phyloP scores from a whole-genome alignment of 2,113 vertebrate species.

The Cettia cetti region DNA sequence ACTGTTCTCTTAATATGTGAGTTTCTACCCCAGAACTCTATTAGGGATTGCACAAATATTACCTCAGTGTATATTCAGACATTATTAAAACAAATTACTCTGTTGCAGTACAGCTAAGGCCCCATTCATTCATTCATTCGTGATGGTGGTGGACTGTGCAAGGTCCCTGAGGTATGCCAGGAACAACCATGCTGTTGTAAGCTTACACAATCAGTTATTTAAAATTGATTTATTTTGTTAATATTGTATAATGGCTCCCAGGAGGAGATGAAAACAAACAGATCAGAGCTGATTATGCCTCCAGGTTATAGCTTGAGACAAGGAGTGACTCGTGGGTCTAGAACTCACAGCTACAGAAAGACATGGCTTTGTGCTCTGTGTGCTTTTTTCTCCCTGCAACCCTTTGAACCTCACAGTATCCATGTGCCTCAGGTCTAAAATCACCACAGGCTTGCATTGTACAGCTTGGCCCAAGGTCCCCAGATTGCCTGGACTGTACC shows the following conservation, averaged over 20 bases:
- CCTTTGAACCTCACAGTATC: not conserved
- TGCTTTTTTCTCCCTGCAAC: not conserved
- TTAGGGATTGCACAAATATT: constrained; percentile 59
- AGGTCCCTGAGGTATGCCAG: constrained; percentile 22
- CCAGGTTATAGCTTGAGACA: constrained; percentile 37
- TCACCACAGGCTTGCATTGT: not conserved
- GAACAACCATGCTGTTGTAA: constrained; percentile 70
- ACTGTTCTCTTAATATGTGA: constrained; percentile 23
- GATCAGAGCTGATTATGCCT: constrained; percentile 54
- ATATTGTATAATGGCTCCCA: constrained; percentile 58
- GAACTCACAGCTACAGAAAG: constrained; percentile 32
- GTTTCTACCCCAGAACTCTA: constrained; percentile 47
- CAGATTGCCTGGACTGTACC: not conserved
- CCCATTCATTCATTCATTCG: constrained; percentile 59
- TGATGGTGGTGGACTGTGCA: constrained; percentile 1
- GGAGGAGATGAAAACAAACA: constrained; percentile 65
- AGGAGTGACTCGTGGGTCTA: constrained; percentile 20
- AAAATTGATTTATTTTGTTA: constrained; percentile 72
- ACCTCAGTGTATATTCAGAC: constrained; percentile 70
- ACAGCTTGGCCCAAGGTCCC: not conserved
- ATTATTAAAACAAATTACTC: constrained; percentile 76
- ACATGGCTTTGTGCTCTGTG: constrained; percentile 36
- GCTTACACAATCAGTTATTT: constrained; percentile 65
- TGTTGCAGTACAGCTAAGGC: constrained; percentile 29
- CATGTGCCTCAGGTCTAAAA: not conserved